A percentile compares a stretch with the other conserved stretches of the same genome.
phyloP scores from a whole-genome alignment of 2,797 vertebrate species.

The Crypturellus tataupa region DNA sequence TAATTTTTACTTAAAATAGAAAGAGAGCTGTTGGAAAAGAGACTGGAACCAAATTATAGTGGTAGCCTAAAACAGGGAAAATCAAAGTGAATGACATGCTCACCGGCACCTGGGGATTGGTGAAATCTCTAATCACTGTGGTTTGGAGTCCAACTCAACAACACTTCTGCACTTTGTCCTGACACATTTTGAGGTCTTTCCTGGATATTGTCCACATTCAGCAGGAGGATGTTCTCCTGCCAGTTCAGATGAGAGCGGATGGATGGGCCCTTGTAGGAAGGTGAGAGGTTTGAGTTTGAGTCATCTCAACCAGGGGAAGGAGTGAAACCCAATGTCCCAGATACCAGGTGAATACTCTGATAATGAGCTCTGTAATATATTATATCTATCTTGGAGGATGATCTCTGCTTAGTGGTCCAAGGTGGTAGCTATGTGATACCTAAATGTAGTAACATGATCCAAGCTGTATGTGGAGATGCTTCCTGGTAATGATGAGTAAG shows the following conservation, averaged over 20 bases:
- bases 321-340: not conserved
- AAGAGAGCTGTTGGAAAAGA: not conserved
- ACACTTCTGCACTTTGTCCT: not conserved
- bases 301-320: not conserved
- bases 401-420: not conserved
- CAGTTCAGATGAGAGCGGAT: not conserved
- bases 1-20: not conserved
- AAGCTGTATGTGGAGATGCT: not conserved
- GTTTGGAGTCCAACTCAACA: not conserved
- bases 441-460: not conserved
- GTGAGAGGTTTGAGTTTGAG: not conserved
- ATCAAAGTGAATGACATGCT: not conserved
- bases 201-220: rapidly evolving
- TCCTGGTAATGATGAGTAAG: not conserved
- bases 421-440: not conserved
- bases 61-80: not conserved
- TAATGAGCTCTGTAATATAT: not conserved
- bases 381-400: not conserved
- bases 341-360: not conserved
- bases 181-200: not conserved
- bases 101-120: not conserved
- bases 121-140: not conserved
- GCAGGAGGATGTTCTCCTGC: not conserved
- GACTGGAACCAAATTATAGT: not conserved
- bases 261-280: not conserved